These are phyloP conservation scores for Tursiops truncatus DNA, from an alignment of 2,113 vertebrate genomes.

Conservation along the genomic window DNA sequence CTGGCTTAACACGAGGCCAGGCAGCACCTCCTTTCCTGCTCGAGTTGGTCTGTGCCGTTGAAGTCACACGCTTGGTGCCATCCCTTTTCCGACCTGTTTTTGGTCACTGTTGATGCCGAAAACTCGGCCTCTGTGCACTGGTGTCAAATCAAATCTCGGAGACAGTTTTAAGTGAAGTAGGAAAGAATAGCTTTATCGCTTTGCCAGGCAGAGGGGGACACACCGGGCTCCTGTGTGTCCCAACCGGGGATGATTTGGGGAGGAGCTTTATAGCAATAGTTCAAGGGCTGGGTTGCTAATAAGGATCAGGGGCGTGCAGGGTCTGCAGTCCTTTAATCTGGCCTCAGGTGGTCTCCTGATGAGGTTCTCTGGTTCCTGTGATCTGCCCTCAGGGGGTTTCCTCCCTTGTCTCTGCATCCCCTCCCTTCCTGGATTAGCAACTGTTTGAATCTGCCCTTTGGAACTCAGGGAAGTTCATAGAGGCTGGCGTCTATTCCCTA, in stretches of 20 bases:
- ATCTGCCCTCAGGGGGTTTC: too few species aligned
- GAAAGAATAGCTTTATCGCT: not conserved
- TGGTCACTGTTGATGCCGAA: fast-evolving
- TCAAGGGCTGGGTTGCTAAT: not conserved
- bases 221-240: not conserved
- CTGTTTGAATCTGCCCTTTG: not conserved
- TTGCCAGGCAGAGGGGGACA: not conserved
- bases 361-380: too few species aligned
- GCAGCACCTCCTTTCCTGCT: fast-evolving
- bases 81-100: not conserved
- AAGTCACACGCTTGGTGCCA: fast-evolving
- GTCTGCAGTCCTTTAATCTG: not conserved
- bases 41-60: fast-evolving
- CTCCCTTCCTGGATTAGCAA: not conserved
- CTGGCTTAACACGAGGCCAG: not conserved
- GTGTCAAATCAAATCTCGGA: not conserved
- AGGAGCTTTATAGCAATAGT: not conserved
- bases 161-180: not conserved
- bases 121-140: not conserved
- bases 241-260: not conserved
- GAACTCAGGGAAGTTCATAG: not conserved
- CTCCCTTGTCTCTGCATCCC: not conserved
- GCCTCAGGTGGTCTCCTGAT: not conserved
- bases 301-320: not conserved
- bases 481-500: not conserved